Conservation (phyloP, 2,797 vertebrate genomes). For the Poeciliopsis gracilis region DNA sequence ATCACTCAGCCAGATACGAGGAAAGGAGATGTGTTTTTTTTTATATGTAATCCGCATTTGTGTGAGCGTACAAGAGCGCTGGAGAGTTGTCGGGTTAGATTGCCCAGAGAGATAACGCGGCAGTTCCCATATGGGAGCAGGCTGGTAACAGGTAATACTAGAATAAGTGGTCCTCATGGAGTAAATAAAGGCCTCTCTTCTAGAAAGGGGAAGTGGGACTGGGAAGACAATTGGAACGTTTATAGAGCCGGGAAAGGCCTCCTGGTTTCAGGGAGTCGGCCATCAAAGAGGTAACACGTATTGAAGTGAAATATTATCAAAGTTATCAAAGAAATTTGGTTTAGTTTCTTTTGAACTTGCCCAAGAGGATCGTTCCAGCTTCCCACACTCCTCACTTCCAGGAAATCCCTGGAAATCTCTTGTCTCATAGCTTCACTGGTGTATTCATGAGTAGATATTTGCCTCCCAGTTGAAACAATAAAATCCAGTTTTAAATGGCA, state of each 20-base stretch:
- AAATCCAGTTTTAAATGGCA: not conserved
- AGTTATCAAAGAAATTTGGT: not conserved
- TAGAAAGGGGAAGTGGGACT: conserved; percentile 50
- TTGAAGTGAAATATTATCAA: not conserved
- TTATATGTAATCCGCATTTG: conserved; percentile 23
- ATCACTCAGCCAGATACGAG: conserved; percentile 68
- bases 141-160: conserved; percentile 80
- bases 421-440: not conserved
- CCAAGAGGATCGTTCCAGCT: not conserved
- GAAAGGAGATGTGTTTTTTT: conserved; percentile 20
- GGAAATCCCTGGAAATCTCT: not conserved
- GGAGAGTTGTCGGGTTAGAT: conserved; percentile 79
- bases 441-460: not conserved
- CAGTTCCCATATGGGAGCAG: conserved; percentile 79
- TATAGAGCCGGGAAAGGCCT: conserved; percentile 22
- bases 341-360: not conserved
- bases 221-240: conserved; percentile 54
- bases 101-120: conserved; percentile 71
- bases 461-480: not conserved
- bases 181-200: conserved; percentile 69
- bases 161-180: conserved; percentile 80
- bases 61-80: conserved; percentile 43
- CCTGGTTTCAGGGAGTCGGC: conserved; percentile 14
- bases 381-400: not conserved
- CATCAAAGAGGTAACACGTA: not conserved